A percentile compares a stretch with the other conserved stretches of the same genome.
These are phyloP conservation scores for Poeciliopsis turneri DNA, from an alignment of 2,797 vertebrate species.

Conservation along the genomic window DNA sequence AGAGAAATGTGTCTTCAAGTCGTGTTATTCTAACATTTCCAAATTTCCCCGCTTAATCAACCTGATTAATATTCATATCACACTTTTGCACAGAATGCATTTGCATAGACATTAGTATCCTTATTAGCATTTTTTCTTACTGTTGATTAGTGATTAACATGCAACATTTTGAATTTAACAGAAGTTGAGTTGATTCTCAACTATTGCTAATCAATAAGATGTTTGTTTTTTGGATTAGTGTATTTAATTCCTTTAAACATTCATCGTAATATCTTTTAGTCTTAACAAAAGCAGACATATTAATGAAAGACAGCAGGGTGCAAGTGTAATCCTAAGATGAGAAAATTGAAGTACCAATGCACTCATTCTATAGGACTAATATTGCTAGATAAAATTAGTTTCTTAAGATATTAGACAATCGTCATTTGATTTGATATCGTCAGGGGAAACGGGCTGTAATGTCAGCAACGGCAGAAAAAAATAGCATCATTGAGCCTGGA, in stretches of 20 bases:
- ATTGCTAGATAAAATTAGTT: neutral
- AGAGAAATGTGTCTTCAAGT: constrained; percentile 20
- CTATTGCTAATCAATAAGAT: neutral
- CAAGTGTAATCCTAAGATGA: neutral
- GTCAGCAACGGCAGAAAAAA: constrained; percentile 37
- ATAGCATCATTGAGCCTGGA: constrained; percentile 21
- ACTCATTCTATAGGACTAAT: neutral
- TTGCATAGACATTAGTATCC: neutral
- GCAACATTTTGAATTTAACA: neutral
- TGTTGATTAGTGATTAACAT: neutral
- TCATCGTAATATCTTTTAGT: neutral
- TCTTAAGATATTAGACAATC: constrained; percentile 3
- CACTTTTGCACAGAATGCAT: constrained; percentile 7
- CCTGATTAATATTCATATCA: constrained; percentile 34
- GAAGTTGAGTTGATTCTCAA: neutral
- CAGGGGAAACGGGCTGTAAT: constrained; percentile 18
- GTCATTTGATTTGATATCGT: constrained; percentile 7
- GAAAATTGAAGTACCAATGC: neutral
- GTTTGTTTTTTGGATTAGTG: neutral
- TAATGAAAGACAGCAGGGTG: no score
- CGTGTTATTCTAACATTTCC: neutral
- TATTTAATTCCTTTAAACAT: neutral
- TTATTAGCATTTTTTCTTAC: neutral
- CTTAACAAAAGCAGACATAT: neutral
- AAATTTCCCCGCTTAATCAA: constrained; percentile 19